Base-by-base conservation (phyloP, 2,797 vertebrate species). In the Emys orbicularis region DNA sequence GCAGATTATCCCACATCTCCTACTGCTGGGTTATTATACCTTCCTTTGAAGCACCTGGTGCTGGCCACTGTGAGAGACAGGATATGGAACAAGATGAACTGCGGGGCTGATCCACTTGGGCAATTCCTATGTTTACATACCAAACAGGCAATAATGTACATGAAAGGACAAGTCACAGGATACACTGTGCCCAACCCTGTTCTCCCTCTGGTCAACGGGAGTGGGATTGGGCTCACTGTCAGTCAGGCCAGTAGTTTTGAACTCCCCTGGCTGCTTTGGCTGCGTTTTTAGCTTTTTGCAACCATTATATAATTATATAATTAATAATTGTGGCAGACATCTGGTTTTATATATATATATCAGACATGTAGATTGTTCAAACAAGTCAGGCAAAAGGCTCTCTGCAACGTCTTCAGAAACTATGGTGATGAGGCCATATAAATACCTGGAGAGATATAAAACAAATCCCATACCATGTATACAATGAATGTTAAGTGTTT, bases 41-140 rank as follows among this genome's bases (percentile, higher is more conserved):
- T 49, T 57, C 19, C 41, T 85, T 44, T 0, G 0, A 37, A 41
- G 12, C 31, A 74, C 53, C n/a, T 9, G 2, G 19, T 79, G 31
- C 41, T 59, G 49, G 19, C 31, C 16, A 6, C 41, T n/a, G 85
- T 47, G 23, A 44, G 41, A 41, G 68, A 74, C 18, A 15, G 23
- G 37, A 44, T 27, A 44, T 12, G 19, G 25, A 44, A 13, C 25
- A 4, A 74, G 59, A 12, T 5, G 4, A 21, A 56, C 1, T 2
- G 8, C 12, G 21, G 57, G 7, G 47, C 0, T 1, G 41, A n/a
- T 11, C 23, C 18, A 57, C 37, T n/a, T 6, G 13, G 11, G 3
- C 37, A 47, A 19, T 59, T 72, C n/a, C 77, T 54, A 74, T 90
- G 81, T 27, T 49, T 7, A 0, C 4, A 6, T 12, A 12, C 41